Percentiles rank a stretch among this genome's conserved stretches.
phyloP scores from a whole-genome alignment of 2,113 vertebrate species.

The Protobothrops flavoviridis region DNA sequence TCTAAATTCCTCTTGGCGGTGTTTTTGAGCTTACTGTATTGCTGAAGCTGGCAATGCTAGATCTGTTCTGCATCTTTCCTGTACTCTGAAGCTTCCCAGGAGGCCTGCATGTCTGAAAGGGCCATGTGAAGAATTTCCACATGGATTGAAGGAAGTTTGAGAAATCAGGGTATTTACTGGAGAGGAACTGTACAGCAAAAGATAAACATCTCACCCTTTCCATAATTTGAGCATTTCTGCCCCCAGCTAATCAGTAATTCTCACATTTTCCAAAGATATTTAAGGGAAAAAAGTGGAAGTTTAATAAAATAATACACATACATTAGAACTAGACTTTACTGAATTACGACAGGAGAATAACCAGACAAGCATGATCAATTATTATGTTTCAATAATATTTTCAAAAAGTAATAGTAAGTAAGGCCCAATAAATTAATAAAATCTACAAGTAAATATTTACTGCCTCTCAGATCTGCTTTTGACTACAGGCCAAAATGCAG shows the following conservation, averaged over 20 bases:
- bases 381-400: not conserved
- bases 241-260: not conserved
- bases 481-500: not conserved
- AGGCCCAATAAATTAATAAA: not conserved
- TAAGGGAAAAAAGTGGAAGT: not conserved
- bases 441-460: not conserved
- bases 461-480: not conserved
- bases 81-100: not conserved
- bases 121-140: not conserved
- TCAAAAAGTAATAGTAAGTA: not conserved
- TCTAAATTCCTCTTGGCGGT: not conserved
- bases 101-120: not conserved
- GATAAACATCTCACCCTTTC: not conserved
- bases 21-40: not conserved
- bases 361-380: not conserved
- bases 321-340: not conserved
- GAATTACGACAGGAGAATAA: not conserved
- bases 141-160: not conserved
- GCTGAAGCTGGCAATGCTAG: not conserved
- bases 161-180: not conserved
- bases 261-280: not conserved
- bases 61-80: not conserved
- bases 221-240: not conserved
- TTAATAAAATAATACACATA: not conserved
- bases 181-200: not conserved